Base-by-base conservation (phyloP, 2,113 vertebrate genomes). In the Macrotus californicus region DNA sequence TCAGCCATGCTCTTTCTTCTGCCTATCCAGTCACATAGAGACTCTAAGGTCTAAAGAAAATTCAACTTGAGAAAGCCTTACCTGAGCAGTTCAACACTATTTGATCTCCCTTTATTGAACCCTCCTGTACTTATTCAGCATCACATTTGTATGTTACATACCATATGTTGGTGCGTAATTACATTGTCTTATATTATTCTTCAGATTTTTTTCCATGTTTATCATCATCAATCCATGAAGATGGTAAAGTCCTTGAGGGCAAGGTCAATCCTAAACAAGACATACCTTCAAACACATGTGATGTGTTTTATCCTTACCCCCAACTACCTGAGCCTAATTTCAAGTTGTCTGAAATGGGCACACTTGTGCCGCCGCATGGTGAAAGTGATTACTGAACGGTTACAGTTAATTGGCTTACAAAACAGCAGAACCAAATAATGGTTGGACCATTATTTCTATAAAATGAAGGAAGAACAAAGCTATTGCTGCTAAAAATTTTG, bases 381-480 rank as follows among this genome's bases (percentile, higher is more conserved):
- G n/a, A 83, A 90, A 72, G 56, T 91, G 88, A 85, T 81, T 88
- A 93, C 9, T 91, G 52, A 36, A 81, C 13, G 34, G 36, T 52
- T 77, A 66, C 16, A 89, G 64, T 4, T 92, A 72, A 87, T 1
- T 59, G 34, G 75, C 10, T 77, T 67, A 64, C 8, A 61, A 64
- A 73, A 80, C 66, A 72, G 80, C 22, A 93, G 91, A 94, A 77
- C 64, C n/a, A 92, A 76, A 70, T 26, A 95, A 93, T 50, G 52
- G 19, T 12, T 67, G 26, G 5, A 61, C 5, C 36, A 91, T 61
- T 94, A 90, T 24, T 91, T 72, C 26, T 52, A 84, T 81, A 31
- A 92, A 87, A 87, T 69, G 18, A 87, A 82, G 75, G 29, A 91
- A 90, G 15, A 91, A 48, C 31, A 76, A 94, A 85, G 24, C n/a